These are phyloP conservation scores for Pollachius pollachius DNA, from an alignment of 2,113 vertebrate genomes.

Conservation along the genomic window DNA sequence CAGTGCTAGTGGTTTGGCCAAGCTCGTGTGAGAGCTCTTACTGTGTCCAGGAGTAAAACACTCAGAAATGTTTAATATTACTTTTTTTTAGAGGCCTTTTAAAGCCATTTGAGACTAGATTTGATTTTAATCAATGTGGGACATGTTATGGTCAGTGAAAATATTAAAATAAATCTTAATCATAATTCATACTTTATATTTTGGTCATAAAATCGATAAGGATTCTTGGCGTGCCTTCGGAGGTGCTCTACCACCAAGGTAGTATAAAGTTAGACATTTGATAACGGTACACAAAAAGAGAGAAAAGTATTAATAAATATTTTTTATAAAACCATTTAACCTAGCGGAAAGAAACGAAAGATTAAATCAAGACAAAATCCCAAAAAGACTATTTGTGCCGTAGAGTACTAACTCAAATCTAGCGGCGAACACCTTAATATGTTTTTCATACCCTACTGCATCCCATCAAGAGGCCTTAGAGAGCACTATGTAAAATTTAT, in stretches of 20 bases:
- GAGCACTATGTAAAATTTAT: constrained; percentile 59
- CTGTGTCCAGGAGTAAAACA: not conserved
- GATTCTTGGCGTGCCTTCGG: too few species aligned
- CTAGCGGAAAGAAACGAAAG: constrained; percentile 15
- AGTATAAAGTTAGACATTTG: constrained; percentile 6
- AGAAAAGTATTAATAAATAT: constrained; percentile 1
- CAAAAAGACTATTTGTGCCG: constrained; percentile 22
- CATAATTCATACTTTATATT: too few species aligned
- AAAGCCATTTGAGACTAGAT: too few species aligned
- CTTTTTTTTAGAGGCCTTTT: too few species aligned
- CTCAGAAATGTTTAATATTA: too few species aligned
- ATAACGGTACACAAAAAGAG: constrained; percentile 9
- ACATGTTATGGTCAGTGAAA: too few species aligned
- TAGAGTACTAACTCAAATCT: constrained; percentile 37
- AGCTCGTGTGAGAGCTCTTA: too few species aligned
- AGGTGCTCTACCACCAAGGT: not conserved
- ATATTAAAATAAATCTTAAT: too few species aligned
- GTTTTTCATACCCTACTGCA: constrained; percentile 54
- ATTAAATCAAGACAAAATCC: constrained; percentile 36
- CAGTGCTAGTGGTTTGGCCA: constrained; percentile 9
- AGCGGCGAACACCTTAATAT: constrained; percentile 47
- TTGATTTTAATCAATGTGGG: too few species aligned
- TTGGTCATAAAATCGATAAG: too few species aligned
- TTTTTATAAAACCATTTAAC: constrained; percentile 15
- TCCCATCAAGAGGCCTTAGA: constrained; percentile 50